Evolutionary conservation across 2,888 invertebrate genomes (phyloP).

Genomic region (Ferdinandea cuprea): DNA sequence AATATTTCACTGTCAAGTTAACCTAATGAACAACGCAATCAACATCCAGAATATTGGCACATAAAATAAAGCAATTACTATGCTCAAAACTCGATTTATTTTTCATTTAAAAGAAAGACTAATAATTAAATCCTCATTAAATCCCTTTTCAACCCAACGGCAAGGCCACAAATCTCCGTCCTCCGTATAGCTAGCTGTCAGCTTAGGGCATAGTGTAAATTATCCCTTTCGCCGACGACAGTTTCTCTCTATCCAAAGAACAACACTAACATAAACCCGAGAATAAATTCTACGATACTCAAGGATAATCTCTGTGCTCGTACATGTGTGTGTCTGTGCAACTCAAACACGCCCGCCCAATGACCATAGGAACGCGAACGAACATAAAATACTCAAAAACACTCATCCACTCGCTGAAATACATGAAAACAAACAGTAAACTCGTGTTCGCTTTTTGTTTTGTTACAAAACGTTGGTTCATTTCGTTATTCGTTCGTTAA

Average conservation of each 20-base stretch:
- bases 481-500: conserved; percentile 73
- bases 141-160: conserved; percentile 56
- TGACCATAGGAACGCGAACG: conserved; percentile 16
- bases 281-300: conserved; percentile 39
- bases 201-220: conserved; percentile 50
- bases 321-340: conserved; percentile 7
- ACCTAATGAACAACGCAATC: no score
- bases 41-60: background rate
- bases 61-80: background rate
- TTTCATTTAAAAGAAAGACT: background rate
- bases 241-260: conserved; percentile 33
- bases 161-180: conserved; percentile 49
- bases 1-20: no score
- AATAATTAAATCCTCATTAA: conserved; percentile 43
- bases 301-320: conserved; percentile 54
- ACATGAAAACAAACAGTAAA: conserved; percentile 67
- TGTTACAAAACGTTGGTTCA: conserved; percentile 58
- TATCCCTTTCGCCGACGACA: conserved; percentile 38
- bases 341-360: conserved; percentile 7
- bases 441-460: conserved; percentile 73
- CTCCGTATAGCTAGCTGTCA: conserved; percentile 46
- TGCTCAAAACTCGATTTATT: background rate
- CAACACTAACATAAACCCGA: conserved; percentile 52
- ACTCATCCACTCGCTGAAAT: conserved; percentile 63
- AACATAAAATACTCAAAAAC: conserved; percentile 61